Percentiles rank a stretch among this genome's conserved stretches.
These are phyloP conservation scores for Montipora cactus DNA, from an alignment of 64 coral and sea anemone genomes.

Conservation along the genomic window DNA sequence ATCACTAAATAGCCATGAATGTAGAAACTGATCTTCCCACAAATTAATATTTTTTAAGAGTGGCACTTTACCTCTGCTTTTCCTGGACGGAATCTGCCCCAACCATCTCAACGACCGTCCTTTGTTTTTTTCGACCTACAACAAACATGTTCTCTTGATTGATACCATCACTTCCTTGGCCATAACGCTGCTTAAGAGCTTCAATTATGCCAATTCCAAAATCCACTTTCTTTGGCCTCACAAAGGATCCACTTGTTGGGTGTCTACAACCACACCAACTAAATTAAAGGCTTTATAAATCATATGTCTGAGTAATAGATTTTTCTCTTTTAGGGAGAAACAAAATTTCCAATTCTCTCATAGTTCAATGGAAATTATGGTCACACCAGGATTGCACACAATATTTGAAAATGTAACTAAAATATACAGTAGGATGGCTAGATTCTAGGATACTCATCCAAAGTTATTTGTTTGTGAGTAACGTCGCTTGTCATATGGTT, in stretches of 20 bases:
- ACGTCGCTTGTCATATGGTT: too few relatives aligned
- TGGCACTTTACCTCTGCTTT: slow-evolving; percentile 68
- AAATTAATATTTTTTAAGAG: not conserved
- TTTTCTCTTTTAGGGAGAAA: too few relatives aligned
- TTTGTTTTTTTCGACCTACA: slow-evolving; percentile 59
- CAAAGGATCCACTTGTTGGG: slow-evolving; percentile 86
- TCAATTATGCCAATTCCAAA: slow-evolving; percentile 85
- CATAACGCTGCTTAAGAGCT: slow-evolving; percentile 76
- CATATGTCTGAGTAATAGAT: too few relatives aligned
- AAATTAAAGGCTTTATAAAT: not conserved
- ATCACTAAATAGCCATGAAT: too few relatives aligned
- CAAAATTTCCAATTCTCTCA: too few relatives aligned
- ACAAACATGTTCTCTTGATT: slow-evolving; percentile 87
- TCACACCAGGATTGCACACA: too few relatives aligned
- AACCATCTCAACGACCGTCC: slow-evolving; percentile 87
- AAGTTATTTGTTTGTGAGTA: too few relatives aligned
- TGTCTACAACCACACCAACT: slow-evolving; percentile 6
- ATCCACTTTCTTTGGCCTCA: slow-evolving; percentile 88
- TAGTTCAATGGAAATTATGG: too few relatives aligned
- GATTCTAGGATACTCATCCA: too few relatives aligned
- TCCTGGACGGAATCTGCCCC: slow-evolving; percentile 83
- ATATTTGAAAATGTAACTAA: too few relatives aligned
- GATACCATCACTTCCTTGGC: slow-evolving; percentile 13
- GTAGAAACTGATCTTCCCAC: too few relatives aligned
- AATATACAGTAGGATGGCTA: too few relatives aligned